Percentiles rank a stretch among this genome's conserved stretches.
Conservation (phyloP, 1,140 invertebrate genomes). For the Protaetia brevitarsis region DNA sequence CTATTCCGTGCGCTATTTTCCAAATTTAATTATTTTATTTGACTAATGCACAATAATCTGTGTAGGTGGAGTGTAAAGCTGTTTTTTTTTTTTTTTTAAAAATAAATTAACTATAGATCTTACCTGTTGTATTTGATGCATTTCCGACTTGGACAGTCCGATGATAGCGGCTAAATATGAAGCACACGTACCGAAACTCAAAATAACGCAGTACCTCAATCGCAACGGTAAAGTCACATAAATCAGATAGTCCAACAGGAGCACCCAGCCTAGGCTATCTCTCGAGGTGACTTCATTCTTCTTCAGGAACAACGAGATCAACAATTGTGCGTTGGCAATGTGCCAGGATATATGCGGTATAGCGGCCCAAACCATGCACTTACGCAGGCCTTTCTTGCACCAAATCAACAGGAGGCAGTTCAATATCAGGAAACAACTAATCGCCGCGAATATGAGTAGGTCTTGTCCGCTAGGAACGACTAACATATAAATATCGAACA, state of each 20-base stretch:
- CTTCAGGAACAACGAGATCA: constrained; percentile 57
- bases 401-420: constrained; percentile 55
- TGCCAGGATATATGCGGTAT: constrained; percentile 64
- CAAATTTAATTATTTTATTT: too few species aligned
- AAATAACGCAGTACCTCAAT: constrained; percentile 59
- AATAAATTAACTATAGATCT: constrained; percentile 26
- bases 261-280: constrained; percentile 71
- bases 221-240: constrained; percentile 77
- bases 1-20: too few species aligned
- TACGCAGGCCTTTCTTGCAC: constrained; percentile 49
- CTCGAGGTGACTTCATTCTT: constrained; percentile 53
- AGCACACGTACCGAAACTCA: constrained; percentile 58
- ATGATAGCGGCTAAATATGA: constrained; percentile 59
- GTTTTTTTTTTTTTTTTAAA: too few species aligned
- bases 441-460: constrained; percentile 50
- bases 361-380: constrained; percentile 51
- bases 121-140: constrained; percentile 57
- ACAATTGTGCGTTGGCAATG: constrained; percentile 59
- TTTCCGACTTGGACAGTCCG: constrained; percentile 51
- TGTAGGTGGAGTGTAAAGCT: too few species aligned
- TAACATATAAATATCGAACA: constrained; percentile 66
- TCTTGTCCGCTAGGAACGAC: constrained; percentile 56
- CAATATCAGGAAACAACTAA: constrained; percentile 53
- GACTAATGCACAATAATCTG: too few species aligned
- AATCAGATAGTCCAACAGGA: constrained; percentile 81